Percentiles rank a stretch among this genome's conserved stretches.
phyloP scores from a whole-genome alignment of 2,888 invertebrate genomes.

The Eilema depressum region DNA sequence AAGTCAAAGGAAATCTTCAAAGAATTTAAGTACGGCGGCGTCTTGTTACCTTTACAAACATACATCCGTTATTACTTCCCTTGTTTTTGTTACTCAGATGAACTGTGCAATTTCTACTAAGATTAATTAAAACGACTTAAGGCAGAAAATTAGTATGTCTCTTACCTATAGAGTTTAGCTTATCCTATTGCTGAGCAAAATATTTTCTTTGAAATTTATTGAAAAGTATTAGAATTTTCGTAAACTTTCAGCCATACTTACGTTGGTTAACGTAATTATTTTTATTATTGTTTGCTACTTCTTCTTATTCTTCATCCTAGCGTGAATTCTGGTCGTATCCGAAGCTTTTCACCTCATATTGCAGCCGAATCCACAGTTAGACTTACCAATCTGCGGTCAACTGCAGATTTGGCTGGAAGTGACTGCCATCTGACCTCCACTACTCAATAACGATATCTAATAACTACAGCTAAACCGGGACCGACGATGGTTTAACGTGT shows the following conservation, averaged over 20 bases:
- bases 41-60: slow-evolving; percentile 32
- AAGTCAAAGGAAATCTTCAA: slow-evolving; percentile 42
- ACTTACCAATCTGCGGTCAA: no score
- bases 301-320: no score
- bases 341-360: no score
- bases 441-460: no score
- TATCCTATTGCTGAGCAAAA: not conserved
- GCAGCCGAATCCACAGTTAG: no score
- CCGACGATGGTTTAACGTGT: no score
- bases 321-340: no score
- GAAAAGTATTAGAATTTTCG: no score
- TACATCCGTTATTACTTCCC: slow-evolving; percentile 31
- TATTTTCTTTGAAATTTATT: not conserved
- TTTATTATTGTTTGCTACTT: not conserved
- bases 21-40: slow-evolving; percentile 26
- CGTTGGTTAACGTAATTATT: not conserved
- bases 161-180: not conserved
- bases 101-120: slow-evolving; percentile 16
- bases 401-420: no score
- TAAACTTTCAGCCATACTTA: not conserved
- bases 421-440: no score
- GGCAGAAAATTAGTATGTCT: not conserved
- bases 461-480: no score
- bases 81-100: slow-evolving; percentile 16
- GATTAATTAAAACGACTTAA: not conserved